Base-by-base conservation (phyloP, 1,140 invertebrate species). In the Hyles vespertilio region DNA sequence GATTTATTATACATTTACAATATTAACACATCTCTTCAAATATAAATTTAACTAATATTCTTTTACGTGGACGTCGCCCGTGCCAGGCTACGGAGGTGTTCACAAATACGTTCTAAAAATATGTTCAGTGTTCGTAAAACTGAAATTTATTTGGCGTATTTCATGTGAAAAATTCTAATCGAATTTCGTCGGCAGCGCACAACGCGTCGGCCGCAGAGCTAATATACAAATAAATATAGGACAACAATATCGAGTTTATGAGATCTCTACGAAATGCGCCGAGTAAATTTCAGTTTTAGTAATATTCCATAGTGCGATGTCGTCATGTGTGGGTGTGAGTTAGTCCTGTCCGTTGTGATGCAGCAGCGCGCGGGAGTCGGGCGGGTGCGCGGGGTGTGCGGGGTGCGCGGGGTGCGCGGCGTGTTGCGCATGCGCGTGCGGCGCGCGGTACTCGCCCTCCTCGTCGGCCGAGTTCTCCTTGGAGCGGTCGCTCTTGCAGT, bases 301-400 rank as follows among this genome's bases (percentile, higher is more conserved):
- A 12, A 33, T n/a, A 34, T 52, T 34, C 9, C 33, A 32, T 52
- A 34, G 36, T 43, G 12, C 51, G n/a, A 10, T 34, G 32, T 32
- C 9, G 36, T 33, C 33, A 32, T 1, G 11, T 10, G 3, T 40
- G 10, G 11, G 11, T 11, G 36, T 40, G 49, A 58, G 45, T 67
- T 88, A 93, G 86, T 93, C 92, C 78, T 93, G 93, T 59, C 92
- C 92, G 78, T 93, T 93, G 68, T 92, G 91, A 71, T 93, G 92
- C 10, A 92, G 85, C 32, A 92, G 86, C 56, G 91, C 89, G 64
- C 91, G 85, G 43, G 87, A 81, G 66, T 92, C 91, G 55, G 91
- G 90, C 51, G 90, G 85, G 70, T 88, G 89, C 60, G 92, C 22
- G n/a, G 52, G 52, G n/a, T 40, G 51, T 10, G 33, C n/a, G 43